phyloP scores from a whole-genome alignment of 2,113 vertebrate species.

The Dipodomys merriami region DNA sequence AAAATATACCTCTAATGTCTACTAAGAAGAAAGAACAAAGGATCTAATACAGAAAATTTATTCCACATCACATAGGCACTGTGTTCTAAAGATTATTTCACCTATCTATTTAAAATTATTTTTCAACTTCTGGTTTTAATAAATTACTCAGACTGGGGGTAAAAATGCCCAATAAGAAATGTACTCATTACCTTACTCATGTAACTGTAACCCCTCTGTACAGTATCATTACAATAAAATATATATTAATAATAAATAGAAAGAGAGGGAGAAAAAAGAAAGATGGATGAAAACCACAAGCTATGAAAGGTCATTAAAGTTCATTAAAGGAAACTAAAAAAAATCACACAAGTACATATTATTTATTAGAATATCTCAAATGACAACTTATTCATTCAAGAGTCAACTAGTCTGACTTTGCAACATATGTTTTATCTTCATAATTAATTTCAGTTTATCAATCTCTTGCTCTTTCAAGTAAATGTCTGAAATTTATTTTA shows the following conservation, averaged over 20 bases:
- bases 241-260: too few relatives aligned
- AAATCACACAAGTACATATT: background rate
- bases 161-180: too few relatives aligned
- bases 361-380: constrained; percentile 57
- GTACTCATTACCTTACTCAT: too few relatives aligned
- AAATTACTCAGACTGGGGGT: background rate
- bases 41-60: background rate
- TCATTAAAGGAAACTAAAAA: background rate
- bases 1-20: background rate
- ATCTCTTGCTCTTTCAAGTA: constrained; percentile 55
- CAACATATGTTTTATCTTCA: constrained; percentile 43
- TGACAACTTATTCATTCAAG: constrained; percentile 39
- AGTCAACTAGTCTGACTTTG: constrained; percentile 42
- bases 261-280: too few relatives aligned
- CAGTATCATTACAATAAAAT: too few relatives aligned
- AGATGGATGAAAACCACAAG: too few relatives aligned
- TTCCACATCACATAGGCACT: background rate
- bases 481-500: constrained; percentile 47
- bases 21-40: background rate
- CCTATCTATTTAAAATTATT: background rate
- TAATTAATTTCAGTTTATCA: constrained; percentile 75
- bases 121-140: background rate
- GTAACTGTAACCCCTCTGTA: too few relatives aligned
- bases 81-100: background rate
- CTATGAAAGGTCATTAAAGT: too few relatives aligned